Evolutionary conservation across 1,140 invertebrate genomes (phyloP), one percentile per base, ranked within the genome.

Genomic region (Lucilia sericata): DNA sequence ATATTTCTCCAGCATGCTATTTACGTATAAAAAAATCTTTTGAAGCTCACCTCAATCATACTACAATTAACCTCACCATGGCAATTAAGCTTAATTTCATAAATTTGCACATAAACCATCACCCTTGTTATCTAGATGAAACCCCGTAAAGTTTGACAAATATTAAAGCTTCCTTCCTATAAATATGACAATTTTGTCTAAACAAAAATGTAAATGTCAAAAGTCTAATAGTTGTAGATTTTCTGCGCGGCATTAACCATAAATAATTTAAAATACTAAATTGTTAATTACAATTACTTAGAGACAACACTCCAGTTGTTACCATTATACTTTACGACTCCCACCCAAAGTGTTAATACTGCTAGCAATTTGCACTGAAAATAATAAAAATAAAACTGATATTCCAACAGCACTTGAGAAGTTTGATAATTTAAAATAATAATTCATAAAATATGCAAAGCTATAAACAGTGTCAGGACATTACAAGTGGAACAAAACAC

Each of bases 381-480:
- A 12, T 17, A 60, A 60, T 17, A 60, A 60, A 30, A 60, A 60
- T 17, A n/a, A 60, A 60, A 60, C 5, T 60, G 5, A 60, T 60
- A 60, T 60, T 60, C 55, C 1, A 1, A 30, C 55, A 60, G 17
- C 19, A 70, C 65, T 70, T 70, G n/a, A 70, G n/a, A n/a, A n/a
- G 17, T 70, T 70, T 70, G 65, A 21, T 70, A 70, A 70, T 21
- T 70, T 70, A 70, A 70, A 70, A 70, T 70, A 70, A 70, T 70
- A 70, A 70, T 70, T 70, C 65, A 70, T 70, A 70, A 70, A 70
- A 21, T 70, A 70, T 70, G 65, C 65, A 70, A 70, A 70, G 19
- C 65, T 21, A 70, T 21, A 13, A 55, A 55, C 51, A 55, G 51
- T 12, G 13, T 14, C 12, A 13, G 12, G 51, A 55, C 51, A 55